Percentiles rank a stretch among this genome's conserved stretches.
These are phyloP conservation scores for crab-eating macaque (Macaca fascicularis) DNA, from an alignment of 2,113 vertebrate genomes.

Conservation along the genomic window DNA sequence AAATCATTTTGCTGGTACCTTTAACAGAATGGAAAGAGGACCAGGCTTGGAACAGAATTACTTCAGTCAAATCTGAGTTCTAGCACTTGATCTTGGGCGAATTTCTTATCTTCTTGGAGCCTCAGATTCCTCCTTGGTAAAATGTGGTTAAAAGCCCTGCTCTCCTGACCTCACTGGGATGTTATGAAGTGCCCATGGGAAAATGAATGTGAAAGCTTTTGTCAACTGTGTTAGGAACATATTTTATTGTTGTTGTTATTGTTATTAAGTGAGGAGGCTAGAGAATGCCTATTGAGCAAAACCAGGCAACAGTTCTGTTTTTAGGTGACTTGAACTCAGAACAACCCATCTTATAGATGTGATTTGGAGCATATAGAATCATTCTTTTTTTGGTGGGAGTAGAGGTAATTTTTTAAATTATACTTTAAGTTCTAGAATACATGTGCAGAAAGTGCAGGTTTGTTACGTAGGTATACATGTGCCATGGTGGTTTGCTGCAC, in stretches of 20 bases:
- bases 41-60: neutral
- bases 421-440: no score
- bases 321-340: neutral
- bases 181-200: neutral
- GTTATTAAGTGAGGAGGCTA: neutral
- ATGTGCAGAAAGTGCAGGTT: no score
- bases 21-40: neutral
- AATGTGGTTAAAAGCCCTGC: neutral
- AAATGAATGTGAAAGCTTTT: neutral
- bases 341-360: neutral
- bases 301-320: neutral
- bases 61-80: neutral
- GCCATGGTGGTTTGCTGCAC: no score
- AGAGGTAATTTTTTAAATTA: no score
- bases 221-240: neutral
- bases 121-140: conserved; percentile 3
- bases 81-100: neutral
- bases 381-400: no score
- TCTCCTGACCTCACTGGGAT: neutral
- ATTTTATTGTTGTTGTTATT: neutral
- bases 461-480: no score
- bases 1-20: conserved; percentile 2
- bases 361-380: neutral
- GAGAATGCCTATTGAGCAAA: neutral
- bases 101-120: neutral